These are phyloP conservation scores for Ectobius pallidus DNA, from an alignment of 2,888 invertebrate species.

Conservation along the genomic window DNA sequence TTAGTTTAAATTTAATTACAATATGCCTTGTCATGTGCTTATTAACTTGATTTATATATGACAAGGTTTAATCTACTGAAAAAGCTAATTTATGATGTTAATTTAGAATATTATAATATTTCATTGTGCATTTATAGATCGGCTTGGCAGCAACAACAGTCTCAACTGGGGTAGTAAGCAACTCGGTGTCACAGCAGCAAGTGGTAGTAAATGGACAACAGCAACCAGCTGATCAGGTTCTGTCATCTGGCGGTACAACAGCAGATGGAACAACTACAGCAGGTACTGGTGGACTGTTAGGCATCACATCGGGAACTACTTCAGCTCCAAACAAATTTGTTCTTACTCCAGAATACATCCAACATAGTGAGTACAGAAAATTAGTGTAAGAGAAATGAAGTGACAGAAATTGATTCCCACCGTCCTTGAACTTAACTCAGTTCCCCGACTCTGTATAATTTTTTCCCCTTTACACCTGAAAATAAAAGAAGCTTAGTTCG, in stretches of 20 bases:
- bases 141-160: conserved; percentile 7
- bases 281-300: conserved; percentile 27
- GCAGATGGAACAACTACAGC: conserved; percentile 30
- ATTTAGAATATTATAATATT: too few relatives aligned
- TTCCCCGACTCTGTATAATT: too few relatives aligned
- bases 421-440: too few relatives aligned
- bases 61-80: too few relatives aligned
- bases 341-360: conserved; percentile 90
- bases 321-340: conserved; percentile 70
- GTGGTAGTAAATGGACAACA: conserved; percentile 49
- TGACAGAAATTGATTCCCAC: too few relatives aligned
- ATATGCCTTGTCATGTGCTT: too few relatives aligned
- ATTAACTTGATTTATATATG: too few relatives aligned
- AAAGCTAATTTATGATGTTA: too few relatives aligned
- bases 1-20: too few relatives aligned
- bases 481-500: not conserved
- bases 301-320: conserved; percentile 21
- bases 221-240: conserved; percentile 54
- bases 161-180: not conserved
- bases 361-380: conserved; percentile 77
- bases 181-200: conserved; percentile 13
- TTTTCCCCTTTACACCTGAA: too few relatives aligned
- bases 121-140: not conserved
- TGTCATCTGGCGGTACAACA: conserved; percentile 55
- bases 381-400: not conserved